phyloP scores from a whole-genome alignment of 2,113 vertebrate genomes.

The Aramus guarauna region DNA sequence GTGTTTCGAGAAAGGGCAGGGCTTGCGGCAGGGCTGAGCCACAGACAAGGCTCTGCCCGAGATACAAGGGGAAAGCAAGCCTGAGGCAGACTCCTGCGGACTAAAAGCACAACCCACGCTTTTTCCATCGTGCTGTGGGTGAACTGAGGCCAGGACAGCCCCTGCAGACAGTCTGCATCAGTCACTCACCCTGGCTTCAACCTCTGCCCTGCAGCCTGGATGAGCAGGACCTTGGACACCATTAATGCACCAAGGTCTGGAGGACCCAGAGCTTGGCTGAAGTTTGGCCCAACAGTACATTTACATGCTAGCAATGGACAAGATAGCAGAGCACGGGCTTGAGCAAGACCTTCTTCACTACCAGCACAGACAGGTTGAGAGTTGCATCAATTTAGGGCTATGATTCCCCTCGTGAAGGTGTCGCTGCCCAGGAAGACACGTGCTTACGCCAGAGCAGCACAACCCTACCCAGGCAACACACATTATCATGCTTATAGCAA shows the following conservation, averaged over 20 bases:
- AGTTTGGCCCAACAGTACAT: not conserved
- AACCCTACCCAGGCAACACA: not conserved
- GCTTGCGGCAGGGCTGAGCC: not conserved
- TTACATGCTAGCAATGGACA: not conserved
- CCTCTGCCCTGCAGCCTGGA: not conserved
- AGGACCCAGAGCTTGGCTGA: not conserved
- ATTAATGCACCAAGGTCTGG: not conserved
- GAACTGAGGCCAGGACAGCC: not conserved
- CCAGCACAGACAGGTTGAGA: not conserved
- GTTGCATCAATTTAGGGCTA: fast-evolving
- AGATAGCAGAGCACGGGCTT: not conserved
- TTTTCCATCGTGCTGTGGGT: not conserved
- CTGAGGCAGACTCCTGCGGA: not conserved
- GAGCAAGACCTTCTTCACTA: not conserved
- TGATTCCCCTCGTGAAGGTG: fast-evolving
- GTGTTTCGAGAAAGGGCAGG: not conserved
- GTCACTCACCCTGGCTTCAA: not conserved
- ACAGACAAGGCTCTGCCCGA: not conserved
- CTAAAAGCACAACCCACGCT: not conserved
- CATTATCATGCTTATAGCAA: not conserved
- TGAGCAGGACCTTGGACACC: not conserved
- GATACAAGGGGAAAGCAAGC: not conserved
- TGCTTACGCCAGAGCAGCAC: not conserved
- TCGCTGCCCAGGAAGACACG: not conserved
- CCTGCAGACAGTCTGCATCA: not conserved